Evolutionary conservation across 2,888 invertebrate genomes (phyloP), one percentile per base, ranked within the genome.

Genomic region (Agrilus cyanescens): DNA sequence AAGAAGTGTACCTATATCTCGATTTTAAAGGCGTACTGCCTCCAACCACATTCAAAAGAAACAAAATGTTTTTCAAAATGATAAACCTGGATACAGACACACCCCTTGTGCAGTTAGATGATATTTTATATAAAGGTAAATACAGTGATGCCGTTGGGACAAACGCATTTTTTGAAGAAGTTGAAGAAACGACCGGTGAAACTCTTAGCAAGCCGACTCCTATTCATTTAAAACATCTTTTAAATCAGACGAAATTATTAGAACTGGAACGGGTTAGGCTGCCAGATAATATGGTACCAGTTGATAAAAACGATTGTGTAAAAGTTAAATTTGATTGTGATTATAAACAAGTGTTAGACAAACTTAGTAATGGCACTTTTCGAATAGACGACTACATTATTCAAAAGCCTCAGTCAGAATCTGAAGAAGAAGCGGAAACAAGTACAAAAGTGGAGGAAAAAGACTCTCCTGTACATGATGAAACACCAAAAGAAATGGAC

Each of bases 121-220:
- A 31, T 25, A 36, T n/a, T 14, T 63, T 62, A 48, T 67, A 70
- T 63, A 54, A 60, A 77, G 86, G 85, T 13, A 73, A 72, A 39
- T 83, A 77, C 62, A 78, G 79, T 56, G 74, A 77, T 57, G 70
- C 78, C 7, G 60, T 81, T 46, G 86, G 85, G 14, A 85, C 85
- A 12, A 77, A 79, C 50, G 67, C 86, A 59, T 82, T 85, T 59
- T 85, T 86, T 59, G 76, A 80, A 58, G 76, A 77, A 53, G 74
- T 78, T 47, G 64, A 71, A 25, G 62, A 71, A 32, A 67, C 70
- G 14, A 41, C 46, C 12, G 40, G 40, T 25, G 39, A 38, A 12
- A 44, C 39, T 8, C 59, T 59, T 38, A 52, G 53, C 38, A 52
- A 41, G 46, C 77, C 78, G 52, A 68, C 72, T 44, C 60, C 72